Conservation (phyloP, 1,140 invertebrate species). For the Prorops nasuta region DNA sequence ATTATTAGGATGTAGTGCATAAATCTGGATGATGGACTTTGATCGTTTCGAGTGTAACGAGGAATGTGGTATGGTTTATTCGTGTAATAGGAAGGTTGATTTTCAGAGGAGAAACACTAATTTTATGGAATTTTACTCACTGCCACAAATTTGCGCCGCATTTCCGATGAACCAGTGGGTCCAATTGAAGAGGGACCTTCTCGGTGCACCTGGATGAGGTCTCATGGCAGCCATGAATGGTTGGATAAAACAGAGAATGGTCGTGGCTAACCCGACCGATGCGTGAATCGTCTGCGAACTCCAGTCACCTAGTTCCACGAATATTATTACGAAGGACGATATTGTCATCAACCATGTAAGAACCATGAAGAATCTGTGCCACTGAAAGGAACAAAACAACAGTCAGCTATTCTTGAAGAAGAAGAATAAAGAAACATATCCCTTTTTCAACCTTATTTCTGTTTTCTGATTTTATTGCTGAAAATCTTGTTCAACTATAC, state of each 20-base stretch:
- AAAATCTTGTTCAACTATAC: too few species aligned
- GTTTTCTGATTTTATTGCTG: too few species aligned
- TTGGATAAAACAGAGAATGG: conserved; percentile 81
- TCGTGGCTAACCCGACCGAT: conserved; percentile 74
- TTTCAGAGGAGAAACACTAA: too few species aligned
- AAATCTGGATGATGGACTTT: too few species aligned
- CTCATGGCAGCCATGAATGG: conserved; percentile 82
- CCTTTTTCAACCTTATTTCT: too few species aligned
- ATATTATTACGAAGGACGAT: conserved; percentile 77
- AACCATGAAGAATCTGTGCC: conserved; percentile 85
- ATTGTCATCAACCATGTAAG: conserved; percentile 77
- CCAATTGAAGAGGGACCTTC: conserved; percentile 91
- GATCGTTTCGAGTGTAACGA: too few species aligned
- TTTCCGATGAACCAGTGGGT: conserved; percentile 91
- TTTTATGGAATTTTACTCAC: too few species aligned
- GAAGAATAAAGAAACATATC: too few species aligned
- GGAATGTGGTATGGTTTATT: too few species aligned
- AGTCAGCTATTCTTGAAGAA: too few species aligned
- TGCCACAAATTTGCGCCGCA: conserved; percentile 84
- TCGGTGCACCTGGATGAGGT: conserved; percentile 78
- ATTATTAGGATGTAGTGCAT: conserved; percentile 19
- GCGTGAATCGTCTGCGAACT: conserved; percentile 75
- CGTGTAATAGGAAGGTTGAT: too few species aligned
- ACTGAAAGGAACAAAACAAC: conserved; percentile 56
- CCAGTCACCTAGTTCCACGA: conserved; percentile 79